These are phyloP conservation scores for Centropus unirufus DNA, from an alignment of 2,113 vertebrate genomes.

Conservation along the genomic window DNA sequence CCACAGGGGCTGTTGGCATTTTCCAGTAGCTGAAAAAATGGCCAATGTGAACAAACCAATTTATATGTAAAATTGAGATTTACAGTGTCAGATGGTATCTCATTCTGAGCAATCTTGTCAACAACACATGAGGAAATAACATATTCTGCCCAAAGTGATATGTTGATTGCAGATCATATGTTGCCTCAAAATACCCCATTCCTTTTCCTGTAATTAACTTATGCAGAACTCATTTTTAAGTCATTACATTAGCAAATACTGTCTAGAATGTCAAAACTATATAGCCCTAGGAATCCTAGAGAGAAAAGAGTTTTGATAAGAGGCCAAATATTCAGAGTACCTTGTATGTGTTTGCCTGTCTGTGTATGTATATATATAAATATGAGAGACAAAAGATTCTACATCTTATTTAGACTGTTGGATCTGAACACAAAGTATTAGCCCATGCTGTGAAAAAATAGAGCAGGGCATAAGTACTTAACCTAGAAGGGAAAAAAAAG, in stretches of 20 bases:
- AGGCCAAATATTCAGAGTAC: neutral
- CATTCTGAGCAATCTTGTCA: slow-evolving; percentile 16
- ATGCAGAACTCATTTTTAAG: neutral
- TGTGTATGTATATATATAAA: neutral
- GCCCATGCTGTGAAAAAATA: neutral
- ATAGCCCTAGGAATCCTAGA: neutral
- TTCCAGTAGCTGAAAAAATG: slow-evolving; percentile 22
- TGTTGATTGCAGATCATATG: neutral
- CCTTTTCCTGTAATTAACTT: neutral
- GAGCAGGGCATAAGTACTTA: neutral
- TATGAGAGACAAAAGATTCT: neutral
- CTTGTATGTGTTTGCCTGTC: neutral
- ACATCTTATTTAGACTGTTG: neutral
- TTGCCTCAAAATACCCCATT: neutral
- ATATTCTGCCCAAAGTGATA: neutral
- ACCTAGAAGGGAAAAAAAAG: neutral
- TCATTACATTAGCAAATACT: neutral
- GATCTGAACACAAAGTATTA: neutral
- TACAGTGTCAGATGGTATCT: slow-evolving; percentile 25
- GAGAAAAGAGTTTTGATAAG: neutral
- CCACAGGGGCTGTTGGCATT: neutral
- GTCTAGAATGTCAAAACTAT: neutral
- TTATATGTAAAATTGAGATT: slow-evolving; percentile 28
- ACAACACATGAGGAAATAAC: neutral
- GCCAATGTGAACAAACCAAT: neutral